A percentile compares a stretch with the other conserved stretches of the same genome.
phyloP scores from a whole-genome alignment of 2,797 vertebrate species.

The Yasuhikotakia modesta region DNA sequence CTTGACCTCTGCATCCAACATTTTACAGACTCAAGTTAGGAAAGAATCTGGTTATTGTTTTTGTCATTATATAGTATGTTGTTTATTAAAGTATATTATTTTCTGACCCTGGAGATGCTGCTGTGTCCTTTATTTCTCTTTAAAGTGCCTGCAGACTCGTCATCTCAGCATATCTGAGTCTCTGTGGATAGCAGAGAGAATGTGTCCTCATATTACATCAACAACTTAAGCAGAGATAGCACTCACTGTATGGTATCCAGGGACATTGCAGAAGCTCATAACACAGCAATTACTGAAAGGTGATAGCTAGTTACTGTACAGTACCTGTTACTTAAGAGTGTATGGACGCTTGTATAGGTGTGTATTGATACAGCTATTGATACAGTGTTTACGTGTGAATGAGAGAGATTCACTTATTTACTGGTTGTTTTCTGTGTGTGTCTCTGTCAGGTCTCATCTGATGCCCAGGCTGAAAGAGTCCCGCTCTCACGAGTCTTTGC shows the following conservation, averaged over 20 bases:
- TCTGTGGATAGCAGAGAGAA: conserved; percentile 1
- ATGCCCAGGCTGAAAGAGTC: conserved; percentile 99
- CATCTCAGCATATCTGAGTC: conserved; percentile 6
- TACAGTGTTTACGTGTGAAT: background rate
- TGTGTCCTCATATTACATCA: conserved; percentile 11
- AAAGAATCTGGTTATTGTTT: background rate
- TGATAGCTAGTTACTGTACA: background rate
- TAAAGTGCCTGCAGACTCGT: conserved; percentile 2
- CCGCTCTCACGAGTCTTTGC: conserved; percentile 98
- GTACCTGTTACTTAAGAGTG: background rate
- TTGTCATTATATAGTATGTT: conserved; percentile 4
- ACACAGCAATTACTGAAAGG: background rate
- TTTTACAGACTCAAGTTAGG: background rate
- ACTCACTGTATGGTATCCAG: background rate
- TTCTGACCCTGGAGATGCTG: background rate
- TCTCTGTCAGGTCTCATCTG: conserved; percentile 90
- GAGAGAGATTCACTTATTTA: background rate
- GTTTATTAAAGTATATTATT: background rate
- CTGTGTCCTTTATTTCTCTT: conserved; percentile 1
- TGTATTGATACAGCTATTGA: background rate
- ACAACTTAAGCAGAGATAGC: background rate
- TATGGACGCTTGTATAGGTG: background rate
- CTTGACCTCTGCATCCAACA: background rate
- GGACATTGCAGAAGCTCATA: background rate
- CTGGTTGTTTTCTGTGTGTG: background rate